These are phyloP conservation scores for Helicolenus hilgendorfi DNA, from an alignment of 2,797 vertebrate genomes.

Conservation along the genomic window DNA sequence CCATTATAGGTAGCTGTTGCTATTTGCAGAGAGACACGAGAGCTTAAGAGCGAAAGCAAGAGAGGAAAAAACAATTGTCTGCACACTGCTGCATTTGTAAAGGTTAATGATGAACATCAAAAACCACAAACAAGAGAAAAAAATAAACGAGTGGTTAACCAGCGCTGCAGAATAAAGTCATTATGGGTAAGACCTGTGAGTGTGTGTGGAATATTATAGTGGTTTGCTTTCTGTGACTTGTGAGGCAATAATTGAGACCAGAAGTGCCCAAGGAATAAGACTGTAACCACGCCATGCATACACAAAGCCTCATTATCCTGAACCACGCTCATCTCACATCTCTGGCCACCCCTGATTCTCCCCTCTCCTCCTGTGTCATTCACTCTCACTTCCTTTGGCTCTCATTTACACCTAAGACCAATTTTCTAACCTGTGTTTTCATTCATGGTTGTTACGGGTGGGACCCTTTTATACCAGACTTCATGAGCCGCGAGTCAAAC, in stretches of 20 bases:
- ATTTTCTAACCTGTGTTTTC: background rate
- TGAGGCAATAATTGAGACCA: slow-evolving; percentile 73
- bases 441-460: background rate
- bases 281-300: slow-evolving; percentile 47
- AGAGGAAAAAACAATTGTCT: background rate
- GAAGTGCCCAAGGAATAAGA: slow-evolving; percentile 55
- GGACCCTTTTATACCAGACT: background rate
- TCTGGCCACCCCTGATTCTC: slow-evolving; percentile 20
- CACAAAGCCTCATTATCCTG: slow-evolving; percentile 75
- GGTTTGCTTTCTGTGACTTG: slow-evolving; percentile 52
- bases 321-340: slow-evolving; percentile 46
- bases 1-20: slow-evolving; percentile 32
- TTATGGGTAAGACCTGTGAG: slow-evolving; percentile 38
- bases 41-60: slow-evolving; percentile 9
- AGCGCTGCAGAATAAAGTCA: slow-evolving; percentile 38
- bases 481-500: no score
- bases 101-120: slow-evolving; percentile 74
- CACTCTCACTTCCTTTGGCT: slow-evolving; percentile 5
- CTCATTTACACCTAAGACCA: slow-evolving; percentile 1
- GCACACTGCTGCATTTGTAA: slow-evolving; percentile 40
- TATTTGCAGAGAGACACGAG: slow-evolving; percentile 9
- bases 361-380: background rate
- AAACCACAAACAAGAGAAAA: slow-evolving; percentile 45
- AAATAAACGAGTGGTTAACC: slow-evolving; percentile 56
- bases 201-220: slow-evolving; percentile 34